Percentiles rank a stretch among this genome's conserved stretches.
These are phyloP conservation scores for Mermis nigrescens DNA, from an alignment of 2,888 invertebrate species.

Conservation along the genomic window DNA sequence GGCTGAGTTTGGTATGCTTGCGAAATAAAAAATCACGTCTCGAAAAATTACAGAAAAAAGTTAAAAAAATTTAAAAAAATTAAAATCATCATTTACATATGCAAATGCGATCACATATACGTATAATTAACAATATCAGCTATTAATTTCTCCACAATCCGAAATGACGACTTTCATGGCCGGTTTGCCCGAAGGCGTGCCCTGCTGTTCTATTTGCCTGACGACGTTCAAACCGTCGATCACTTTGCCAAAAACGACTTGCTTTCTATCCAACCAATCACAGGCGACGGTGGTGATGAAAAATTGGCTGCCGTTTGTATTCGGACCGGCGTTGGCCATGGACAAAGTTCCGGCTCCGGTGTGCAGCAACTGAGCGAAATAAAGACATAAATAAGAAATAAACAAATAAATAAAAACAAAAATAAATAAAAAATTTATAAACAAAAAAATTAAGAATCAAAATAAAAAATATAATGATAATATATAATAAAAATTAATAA, in stretches of 20 bases:
- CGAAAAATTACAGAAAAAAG: too few relatives aligned
- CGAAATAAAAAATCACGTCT: too few relatives aligned
- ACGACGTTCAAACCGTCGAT: conserved; percentile 38
- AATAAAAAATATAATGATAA: too few relatives aligned
- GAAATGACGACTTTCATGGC: conserved; percentile 13
- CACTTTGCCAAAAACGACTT: conserved; percentile 92
- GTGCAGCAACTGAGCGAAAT: conserved; percentile 21
- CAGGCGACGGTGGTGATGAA: conserved; percentile 57
- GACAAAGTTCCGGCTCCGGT: conserved; percentile 54
- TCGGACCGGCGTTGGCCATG: conserved; percentile 94
- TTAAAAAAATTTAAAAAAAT: too few relatives aligned
- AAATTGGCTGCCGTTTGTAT: conserved; percentile 92
- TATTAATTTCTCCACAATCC: conserved; percentile 14
- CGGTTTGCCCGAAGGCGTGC: conserved; percentile 14
- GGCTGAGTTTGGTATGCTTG: too few relatives aligned
- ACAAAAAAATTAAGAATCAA: too few relatives aligned
- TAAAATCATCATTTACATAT: too few relatives aligned
- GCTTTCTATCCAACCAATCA: conserved; percentile 68
- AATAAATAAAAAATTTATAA: too few relatives aligned
- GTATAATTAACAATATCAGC: background rate
- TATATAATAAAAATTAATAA: too few relatives aligned
- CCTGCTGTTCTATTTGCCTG: conserved; percentile 13
- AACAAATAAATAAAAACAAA: conserved; percentile 1
- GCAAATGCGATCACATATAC: too few relatives aligned
- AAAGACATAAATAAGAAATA: background rate